A percentile compares a stretch with the other conserved stretches of the same genome.
Conservation (phyloP, 2,797 vertebrate species). For the Myotis pilosus region DNA sequence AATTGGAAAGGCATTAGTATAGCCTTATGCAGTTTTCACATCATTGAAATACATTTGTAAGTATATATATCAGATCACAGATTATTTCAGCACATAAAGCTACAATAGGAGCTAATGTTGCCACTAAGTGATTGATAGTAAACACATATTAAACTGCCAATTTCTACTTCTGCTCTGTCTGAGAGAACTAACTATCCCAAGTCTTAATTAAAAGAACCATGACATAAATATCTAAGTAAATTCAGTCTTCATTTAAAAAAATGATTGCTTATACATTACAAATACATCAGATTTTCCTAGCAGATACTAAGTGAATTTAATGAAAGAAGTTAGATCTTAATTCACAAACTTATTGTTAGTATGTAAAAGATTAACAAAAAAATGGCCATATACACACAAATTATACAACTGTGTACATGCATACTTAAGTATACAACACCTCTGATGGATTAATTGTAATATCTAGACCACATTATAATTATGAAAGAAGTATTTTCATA, state of each 20-base stretch:
- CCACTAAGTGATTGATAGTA: not conserved
- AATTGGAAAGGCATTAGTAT: not conserved
- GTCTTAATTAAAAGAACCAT: not conserved
- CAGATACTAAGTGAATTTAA: not conserved
- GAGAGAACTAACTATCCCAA: not conserved
- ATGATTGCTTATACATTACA: not conserved
- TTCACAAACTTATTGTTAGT: not conserved
- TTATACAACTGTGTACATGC: not conserved
- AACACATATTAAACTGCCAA: not conserved
- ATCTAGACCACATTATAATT: not conserved
- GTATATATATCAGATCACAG: not conserved
- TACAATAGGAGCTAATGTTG: not conserved
- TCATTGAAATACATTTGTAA: not conserved
- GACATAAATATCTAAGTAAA: not conserved
- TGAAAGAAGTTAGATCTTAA: not conserved
- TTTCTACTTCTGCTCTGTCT: not conserved
- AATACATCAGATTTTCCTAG: not conserved
- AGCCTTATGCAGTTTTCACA: not conserved
- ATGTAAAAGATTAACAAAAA: not conserved
- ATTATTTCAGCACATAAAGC: not conserved
- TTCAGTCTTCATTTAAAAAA: not conserved
- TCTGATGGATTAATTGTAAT: not conserved
- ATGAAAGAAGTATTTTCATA: constrained; percentile 12
- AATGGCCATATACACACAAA: not conserved
- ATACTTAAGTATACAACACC: not conserved